Percentiles rank a stretch among this genome's conserved stretches.
Conservation (phyloP, 2,113 vertebrate species). For the Capreolus pygargus region DNA sequence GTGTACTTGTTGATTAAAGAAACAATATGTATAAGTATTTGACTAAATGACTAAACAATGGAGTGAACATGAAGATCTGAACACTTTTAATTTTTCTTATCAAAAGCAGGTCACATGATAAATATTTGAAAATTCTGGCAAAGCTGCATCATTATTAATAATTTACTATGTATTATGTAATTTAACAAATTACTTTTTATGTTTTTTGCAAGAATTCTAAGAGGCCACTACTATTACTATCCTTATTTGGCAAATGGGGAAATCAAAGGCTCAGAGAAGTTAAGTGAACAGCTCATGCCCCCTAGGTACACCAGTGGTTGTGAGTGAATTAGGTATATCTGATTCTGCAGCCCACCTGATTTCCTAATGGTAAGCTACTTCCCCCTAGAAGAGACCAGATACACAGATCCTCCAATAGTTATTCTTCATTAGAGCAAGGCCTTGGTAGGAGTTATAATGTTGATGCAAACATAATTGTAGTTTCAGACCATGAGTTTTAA, state of each 20-base stretch:
- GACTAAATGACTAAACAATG: background rate
- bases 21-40: background rate
- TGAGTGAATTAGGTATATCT: background rate
- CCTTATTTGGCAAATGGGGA: background rate
- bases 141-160: background rate
- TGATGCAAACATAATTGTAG: background rate
- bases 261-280: background rate
- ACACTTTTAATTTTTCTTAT: background rate
- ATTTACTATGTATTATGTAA: background rate
- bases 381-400: too few species aligned
- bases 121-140: background rate
- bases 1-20: background rate
- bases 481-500: background rate
- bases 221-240: background rate
- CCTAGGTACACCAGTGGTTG: too few species aligned
- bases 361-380: background rate
- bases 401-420: rapidly evolving
- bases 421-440: background rate
- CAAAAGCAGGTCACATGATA: background rate
- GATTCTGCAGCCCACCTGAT: background rate
- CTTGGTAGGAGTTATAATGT: background rate
- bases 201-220: background rate
- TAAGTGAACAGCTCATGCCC: too few species aligned
- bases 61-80: background rate
- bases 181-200: background rate